Conservation (phyloP, 2,888 invertebrate species). For the Metellina segmentata region DNA sequence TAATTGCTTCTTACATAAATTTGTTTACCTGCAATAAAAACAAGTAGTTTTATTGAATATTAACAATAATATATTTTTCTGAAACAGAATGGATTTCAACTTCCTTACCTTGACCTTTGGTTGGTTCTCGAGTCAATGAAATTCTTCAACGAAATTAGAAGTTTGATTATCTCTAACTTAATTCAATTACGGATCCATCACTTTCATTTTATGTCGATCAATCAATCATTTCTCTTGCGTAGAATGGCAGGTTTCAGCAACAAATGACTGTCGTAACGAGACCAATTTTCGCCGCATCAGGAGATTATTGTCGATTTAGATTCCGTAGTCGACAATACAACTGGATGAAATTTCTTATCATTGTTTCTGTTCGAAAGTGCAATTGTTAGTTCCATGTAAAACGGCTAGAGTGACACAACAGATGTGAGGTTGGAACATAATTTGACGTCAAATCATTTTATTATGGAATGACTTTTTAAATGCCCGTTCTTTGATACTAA, state of each 20-base stretch:
- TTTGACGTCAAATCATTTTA: not conserved
- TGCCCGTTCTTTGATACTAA: not conserved
- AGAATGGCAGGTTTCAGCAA: not conserved
- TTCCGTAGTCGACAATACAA: not conserved
- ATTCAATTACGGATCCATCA: not conserved
- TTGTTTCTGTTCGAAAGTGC: not conserved
- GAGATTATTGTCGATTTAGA: not conserved
- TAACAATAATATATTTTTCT: too few relatives aligned
- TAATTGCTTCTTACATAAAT: too few relatives aligned
- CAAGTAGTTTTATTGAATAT: too few relatives aligned
- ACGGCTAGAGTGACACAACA: not conserved
- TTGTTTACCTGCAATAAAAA: too few relatives aligned
- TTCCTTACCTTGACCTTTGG: not conserved
- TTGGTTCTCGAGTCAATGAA: not conserved
- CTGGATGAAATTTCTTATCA: not conserved
- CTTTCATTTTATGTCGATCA: not conserved
- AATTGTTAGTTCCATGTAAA: not conserved
- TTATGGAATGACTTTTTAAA: not conserved
- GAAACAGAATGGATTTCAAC: not conserved
- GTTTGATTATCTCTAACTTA: not conserved
- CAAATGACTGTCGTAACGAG: not conserved
- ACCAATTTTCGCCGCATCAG: not conserved
- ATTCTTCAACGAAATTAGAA: not conserved
- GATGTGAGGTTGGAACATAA: not conserved
- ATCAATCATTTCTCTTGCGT: not conserved